Percentiles rank a stretch among this genome's conserved stretches.
Evolutionary conservation across 2,797 vertebrate genomes (phyloP).

Genomic region (Silurus lanzhouensis): DNA sequence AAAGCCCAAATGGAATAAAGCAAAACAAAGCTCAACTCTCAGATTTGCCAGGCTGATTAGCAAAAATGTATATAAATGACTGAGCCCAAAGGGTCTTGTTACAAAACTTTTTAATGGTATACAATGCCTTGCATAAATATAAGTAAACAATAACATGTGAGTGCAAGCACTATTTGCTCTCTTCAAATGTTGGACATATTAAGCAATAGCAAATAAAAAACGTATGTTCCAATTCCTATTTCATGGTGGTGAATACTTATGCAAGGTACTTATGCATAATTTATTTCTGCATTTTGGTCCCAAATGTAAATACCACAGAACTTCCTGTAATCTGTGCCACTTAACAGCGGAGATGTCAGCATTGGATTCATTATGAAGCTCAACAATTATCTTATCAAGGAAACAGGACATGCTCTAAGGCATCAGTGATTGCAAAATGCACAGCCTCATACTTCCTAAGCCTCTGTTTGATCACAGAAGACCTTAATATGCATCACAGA

Average conservation of each 20-base stretch:
- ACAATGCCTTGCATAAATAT: neutral
- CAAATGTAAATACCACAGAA: conserved; percentile 7
- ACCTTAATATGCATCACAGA: neutral
- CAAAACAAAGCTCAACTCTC: conserved; percentile 38
- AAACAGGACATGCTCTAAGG: conserved; percentile 57
- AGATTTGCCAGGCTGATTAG: conserved; percentile 39
- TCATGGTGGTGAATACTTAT: neutral
- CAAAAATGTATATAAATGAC: conserved; percentile 36
- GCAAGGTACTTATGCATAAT: neutral
- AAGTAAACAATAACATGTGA: neutral
- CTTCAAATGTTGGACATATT: neutral
- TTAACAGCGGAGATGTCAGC: neutral
- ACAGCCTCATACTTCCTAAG: conserved; percentile 33
- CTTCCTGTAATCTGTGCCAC: conserved; percentile 12
- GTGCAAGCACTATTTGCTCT: neutral
- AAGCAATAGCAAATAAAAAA: too few relatives aligned
- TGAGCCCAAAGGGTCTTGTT: conserved; percentile 10
- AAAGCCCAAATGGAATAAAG: conserved; percentile 22
- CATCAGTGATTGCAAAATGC: conserved; percentile 52
- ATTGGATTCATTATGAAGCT: conserved; percentile 54
- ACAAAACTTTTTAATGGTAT: neutral
- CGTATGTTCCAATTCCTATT: neutral
- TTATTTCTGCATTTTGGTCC: neutral
- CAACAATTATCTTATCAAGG: conserved; percentile 53
- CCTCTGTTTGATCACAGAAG: conserved; percentile 32